Evolutionary conservation across 2,888 invertebrate genomes (phyloP).

Genomic region (Eristalis arbustorum): DNA sequence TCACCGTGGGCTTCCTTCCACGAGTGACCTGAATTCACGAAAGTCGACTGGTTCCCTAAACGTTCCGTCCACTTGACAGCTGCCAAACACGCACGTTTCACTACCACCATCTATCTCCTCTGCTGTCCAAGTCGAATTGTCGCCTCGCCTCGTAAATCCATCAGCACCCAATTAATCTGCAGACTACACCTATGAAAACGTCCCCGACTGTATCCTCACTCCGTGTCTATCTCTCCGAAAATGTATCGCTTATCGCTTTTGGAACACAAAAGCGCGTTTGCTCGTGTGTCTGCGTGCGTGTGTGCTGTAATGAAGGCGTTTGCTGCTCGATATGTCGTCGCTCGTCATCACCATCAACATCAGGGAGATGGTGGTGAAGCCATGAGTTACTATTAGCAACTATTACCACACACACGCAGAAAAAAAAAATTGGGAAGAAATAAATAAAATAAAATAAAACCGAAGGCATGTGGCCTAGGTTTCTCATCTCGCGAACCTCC

Average conservation of each 20-base stretch:
- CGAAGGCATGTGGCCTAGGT: not conserved
- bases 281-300: not conserved
- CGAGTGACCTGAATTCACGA: not conserved
- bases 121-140: constrained; percentile 9
- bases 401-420: constrained; percentile 55
- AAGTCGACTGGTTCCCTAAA: not conserved
- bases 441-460: not conserved
- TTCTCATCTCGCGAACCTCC: not conserved
- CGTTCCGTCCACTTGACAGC: not conserved
- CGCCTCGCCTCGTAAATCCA: not conserved
- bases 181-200: not conserved
- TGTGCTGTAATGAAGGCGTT: not conserved
- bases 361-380: constrained; percentile 4
- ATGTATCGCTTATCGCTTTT: not conserved
- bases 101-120: not conserved
- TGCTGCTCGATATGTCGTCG: constrained; percentile 20
- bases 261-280: not conserved
- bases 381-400: constrained; percentile 57
- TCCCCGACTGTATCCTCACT: not conserved
- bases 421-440: constrained; percentile 7
- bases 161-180: not conserved
- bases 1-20: not conserved
- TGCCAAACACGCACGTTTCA: not conserved
- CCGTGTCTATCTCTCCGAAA: not conserved
- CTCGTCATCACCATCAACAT: not conserved